A percentile compares a stretch with the other conserved stretches of the same genome.
Evolutionary conservation across 2,888 invertebrate species (phyloP).

Genomic region (Amblyjoppa proteus): DNA sequence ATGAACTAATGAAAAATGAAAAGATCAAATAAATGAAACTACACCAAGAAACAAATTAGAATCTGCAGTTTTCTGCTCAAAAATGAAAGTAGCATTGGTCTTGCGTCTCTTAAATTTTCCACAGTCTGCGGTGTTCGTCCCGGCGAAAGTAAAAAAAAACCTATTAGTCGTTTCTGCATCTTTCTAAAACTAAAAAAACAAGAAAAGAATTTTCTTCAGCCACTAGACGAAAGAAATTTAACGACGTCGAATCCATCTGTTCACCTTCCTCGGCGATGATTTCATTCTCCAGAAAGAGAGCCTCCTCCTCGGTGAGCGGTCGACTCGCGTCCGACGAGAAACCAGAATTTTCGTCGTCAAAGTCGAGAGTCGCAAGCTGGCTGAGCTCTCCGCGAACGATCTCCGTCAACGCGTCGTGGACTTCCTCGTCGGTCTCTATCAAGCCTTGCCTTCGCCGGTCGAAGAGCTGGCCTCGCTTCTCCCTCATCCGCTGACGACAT

Average conservation of each 20-base stretch:
- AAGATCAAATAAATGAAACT: too few species aligned
- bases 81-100: too few species aligned
- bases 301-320: constrained; percentile 75
- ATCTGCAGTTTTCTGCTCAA: too few species aligned
- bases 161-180: too few species aligned
- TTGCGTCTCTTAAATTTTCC: too few species aligned
- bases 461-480: constrained; percentile 79
- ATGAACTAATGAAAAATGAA: too few species aligned
- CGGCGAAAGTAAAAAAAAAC: too few species aligned
- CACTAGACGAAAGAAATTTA: not conserved
- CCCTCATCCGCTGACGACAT: constrained; percentile 79
- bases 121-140: too few species aligned
- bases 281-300: constrained; percentile 75
- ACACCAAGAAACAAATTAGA: too few species aligned
- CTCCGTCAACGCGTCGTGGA: constrained; percentile 75
- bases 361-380: constrained; percentile 69
- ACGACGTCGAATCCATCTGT: not conserved
- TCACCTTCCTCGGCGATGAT: constrained; percentile 79
- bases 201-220: not conserved
- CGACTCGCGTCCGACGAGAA: constrained; percentile 44
- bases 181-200: too few species aligned
- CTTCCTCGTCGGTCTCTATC: constrained; percentile 66
- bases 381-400: constrained; percentile 80
- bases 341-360: constrained; percentile 24
- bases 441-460: constrained; percentile 75